phyloP scores from a whole-genome alignment of 1,140 invertebrate species.

The Drosophila melanica region DNA sequence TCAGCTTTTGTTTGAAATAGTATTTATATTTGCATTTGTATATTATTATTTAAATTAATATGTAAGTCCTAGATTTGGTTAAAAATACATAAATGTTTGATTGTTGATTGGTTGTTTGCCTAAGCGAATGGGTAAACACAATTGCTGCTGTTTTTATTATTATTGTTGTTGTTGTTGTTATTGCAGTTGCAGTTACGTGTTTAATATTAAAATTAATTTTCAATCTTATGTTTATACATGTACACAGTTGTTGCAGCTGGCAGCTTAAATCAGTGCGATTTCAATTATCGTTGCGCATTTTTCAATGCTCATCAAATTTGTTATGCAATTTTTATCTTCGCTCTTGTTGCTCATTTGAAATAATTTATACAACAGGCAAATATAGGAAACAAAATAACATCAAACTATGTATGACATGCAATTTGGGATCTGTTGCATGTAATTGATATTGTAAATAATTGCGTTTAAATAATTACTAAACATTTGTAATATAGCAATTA shows the following conservation, averaged over 20 bases:
- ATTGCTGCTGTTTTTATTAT: constrained; percentile 11
- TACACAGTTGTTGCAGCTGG: constrained; percentile 59
- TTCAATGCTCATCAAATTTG: constrained; percentile 29
- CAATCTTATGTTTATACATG: constrained; percentile 62
- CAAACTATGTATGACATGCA: constrained; percentile 31
- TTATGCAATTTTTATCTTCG: constrained; percentile 27
- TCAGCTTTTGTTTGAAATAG: constrained; percentile 33
- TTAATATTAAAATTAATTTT: constrained; percentile 60
- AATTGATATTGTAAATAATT: constrained; percentile 45
- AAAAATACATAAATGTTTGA: constrained; percentile 70
- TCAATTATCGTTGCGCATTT: constrained; percentile 33
- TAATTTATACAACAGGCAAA: constrained; percentile 57
- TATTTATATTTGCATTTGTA: constrained; percentile 41
- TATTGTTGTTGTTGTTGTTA: constrained; percentile 20
- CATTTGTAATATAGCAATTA: constrained; percentile 48
- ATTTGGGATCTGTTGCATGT: constrained; percentile 25
- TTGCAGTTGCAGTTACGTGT: constrained; percentile 41
- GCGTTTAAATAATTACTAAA: constrained; percentile 46
- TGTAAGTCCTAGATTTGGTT: constrained; percentile 80
- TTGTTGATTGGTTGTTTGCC: constrained; percentile 27
- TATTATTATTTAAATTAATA: constrained; percentile 29
- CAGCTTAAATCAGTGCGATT: constrained; percentile 50
- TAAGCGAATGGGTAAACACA: constrained; percentile 10
- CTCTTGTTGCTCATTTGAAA: constrained; percentile 36
- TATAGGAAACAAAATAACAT: constrained; percentile 41